Evolutionary conservation across 2,888 invertebrate genomes (phyloP).

Genomic region (Girardia tigrina): DNA sequence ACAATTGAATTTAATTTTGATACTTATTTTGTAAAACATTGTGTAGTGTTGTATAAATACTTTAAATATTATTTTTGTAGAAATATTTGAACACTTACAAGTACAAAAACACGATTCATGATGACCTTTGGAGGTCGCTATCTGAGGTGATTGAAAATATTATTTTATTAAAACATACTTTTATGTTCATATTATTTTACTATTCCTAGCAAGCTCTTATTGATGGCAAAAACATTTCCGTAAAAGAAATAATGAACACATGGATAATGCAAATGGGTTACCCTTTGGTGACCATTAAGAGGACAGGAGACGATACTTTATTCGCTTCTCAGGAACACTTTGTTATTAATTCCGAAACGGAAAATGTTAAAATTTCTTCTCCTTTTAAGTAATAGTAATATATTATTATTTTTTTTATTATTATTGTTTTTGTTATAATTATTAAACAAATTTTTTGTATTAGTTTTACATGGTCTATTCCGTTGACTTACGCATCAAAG

Average conservation of each 20-base stretch:
- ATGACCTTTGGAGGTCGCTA: conserved; percentile 46
- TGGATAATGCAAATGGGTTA: conserved; percentile 48
- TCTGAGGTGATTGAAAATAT: conserved; percentile 40
- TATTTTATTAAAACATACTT: not conserved
- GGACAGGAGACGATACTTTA: conserved; percentile 38
- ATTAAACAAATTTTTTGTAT: conserved; percentile 35
- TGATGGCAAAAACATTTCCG: conserved; percentile 37
- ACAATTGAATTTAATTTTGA: no score
- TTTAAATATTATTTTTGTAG: not conserved
- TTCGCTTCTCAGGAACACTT: conserved; percentile 43
- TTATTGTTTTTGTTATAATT: not conserved
- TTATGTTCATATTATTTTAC: not conserved
- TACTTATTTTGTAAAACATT: no score
- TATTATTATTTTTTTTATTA: not conserved
- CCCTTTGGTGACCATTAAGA: conserved; percentile 43
- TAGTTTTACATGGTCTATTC: conserved; percentile 48
- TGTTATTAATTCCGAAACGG: conserved; percentile 37
- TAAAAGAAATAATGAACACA: conserved; percentile 46
- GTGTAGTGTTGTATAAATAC: no score
- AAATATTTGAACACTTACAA: conserved; percentile 37
- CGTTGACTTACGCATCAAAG: conserved; percentile 44
- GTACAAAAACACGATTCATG: conserved; percentile 46
- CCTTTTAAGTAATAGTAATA: not conserved
- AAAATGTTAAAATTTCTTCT: not conserved
- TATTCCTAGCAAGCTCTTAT: not conserved